Evolutionary conservation across 2,888 invertebrate genomes (phyloP), one percentile per base, ranked within the genome.

Genomic region (Eristalis pertinax): DNA sequence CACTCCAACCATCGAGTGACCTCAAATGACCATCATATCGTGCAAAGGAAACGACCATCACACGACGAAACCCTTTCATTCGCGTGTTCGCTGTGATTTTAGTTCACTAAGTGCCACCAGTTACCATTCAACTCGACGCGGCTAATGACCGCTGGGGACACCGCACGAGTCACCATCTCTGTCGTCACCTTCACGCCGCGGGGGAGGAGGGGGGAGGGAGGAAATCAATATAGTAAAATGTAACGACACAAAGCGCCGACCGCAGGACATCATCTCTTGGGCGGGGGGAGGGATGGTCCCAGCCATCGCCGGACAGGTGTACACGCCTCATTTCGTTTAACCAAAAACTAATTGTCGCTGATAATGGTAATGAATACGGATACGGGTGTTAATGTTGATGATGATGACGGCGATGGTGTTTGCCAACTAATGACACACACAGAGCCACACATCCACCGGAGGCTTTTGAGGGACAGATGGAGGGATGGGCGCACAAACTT

Each of bases 221-320:
- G 50, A 56, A 77, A 69, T 77, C 69, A 69, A 69, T 76, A 76
- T 68, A 76, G 29, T 26, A 63, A 69, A 77, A 69, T 35, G 24
- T 41, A 70, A 70, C n/a, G 63, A 64, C 63, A 78, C 50, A 50
- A 62, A 43, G 29, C 22, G 26, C 50, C 8, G 43, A 70, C 64
- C 64, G 56, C 70, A 72, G 41, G 38, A 41, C 56, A 50, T 50
- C 50, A 50, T 19, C 50, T 50, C 50, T 7, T 15, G 13, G 4
- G 43, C 5, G n/a, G 15, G n/a, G n/a, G 43, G n/a, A 7, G 43
- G 43, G 13, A 4, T 0, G 2, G 4, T 5, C 50, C 19, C 5
- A 13, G 26, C n/a, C 26, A 26, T 11, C 15, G n/a, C 5, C 15
- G 24, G 63, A 32, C 63, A 63, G 26, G 29, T 63, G 29, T 63